A percentile compares a stretch with the other conserved stretches of the same genome.
Evolutionary conservation across 2,888 invertebrate species (phyloP).

Genomic region (Oegoconia quadripuncta): DNA sequence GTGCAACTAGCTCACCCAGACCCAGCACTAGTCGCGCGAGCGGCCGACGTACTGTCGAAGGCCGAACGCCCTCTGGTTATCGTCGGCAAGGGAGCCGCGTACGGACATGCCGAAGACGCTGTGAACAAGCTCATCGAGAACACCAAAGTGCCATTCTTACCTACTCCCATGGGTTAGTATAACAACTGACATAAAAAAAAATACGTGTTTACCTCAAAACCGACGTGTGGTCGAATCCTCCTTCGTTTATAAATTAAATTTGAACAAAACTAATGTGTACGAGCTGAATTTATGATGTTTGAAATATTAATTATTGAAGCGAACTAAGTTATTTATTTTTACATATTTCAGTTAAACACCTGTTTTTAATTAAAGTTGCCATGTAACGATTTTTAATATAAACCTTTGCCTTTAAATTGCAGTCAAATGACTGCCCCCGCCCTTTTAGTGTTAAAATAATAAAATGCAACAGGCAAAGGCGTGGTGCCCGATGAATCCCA

Average conservation of each 20-base stretch:
- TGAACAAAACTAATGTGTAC: too few species aligned
- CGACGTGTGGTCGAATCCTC: too few species aligned
- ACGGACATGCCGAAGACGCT: slow-evolving; percentile 86
- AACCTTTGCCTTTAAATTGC: too few species aligned
- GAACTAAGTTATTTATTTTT: too few species aligned
- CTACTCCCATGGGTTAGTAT: slow-evolving; percentile 94
- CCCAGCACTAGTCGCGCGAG: slow-evolving; percentile 82
- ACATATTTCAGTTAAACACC: background rate
- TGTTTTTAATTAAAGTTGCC: background rate
- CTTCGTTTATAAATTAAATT: too few species aligned
- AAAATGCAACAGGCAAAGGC: slow-evolving; percentile 79
- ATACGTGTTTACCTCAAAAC: too few species aligned
- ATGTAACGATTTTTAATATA: background rate
- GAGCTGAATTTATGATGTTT: too few species aligned
- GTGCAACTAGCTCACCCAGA: slow-evolving; percentile 86
- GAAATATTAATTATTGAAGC: too few species aligned
- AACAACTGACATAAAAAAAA: background rate
- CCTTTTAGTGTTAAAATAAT: too few species aligned
- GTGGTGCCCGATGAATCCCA: slow-evolving; percentile 85
- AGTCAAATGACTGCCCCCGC: too few species aligned
- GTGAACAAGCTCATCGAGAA: slow-evolving; percentile 83
- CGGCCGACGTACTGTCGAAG: slow-evolving; percentile 82
- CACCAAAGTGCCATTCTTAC: slow-evolving; percentile 91
- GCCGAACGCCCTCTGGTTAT: slow-evolving; percentile 93
- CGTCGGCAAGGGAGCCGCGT: slow-evolving; percentile 94